Evolutionary conservation across 2,113 vertebrate species (phyloP).

Genomic region (Anarrhichthys ocellatus): DNA sequence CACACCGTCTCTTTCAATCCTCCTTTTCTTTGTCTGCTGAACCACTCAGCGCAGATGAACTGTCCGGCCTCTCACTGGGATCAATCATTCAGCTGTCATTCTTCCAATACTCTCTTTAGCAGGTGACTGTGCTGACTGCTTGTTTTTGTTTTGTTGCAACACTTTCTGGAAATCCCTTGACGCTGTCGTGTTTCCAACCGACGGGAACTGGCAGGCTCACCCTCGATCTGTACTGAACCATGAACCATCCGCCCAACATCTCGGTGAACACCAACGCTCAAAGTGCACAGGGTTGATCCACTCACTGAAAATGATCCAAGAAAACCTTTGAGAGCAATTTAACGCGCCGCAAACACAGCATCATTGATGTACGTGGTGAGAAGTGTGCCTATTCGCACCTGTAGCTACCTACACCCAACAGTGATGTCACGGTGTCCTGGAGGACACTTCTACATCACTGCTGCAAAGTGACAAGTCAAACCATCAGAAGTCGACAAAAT

Average conservation of each 20-base stretch:
- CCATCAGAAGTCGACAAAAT: neutral
- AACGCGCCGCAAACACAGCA: neutral
- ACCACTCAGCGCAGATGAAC: conserved; percentile 16
- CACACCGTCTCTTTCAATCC: neutral
- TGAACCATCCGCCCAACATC: conserved; percentile 1
- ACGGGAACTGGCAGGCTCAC: conserved; percentile 11
- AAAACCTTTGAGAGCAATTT: neutral
- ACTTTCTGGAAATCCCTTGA: conserved; percentile 32
- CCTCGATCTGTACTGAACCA: conserved; percentile 11
- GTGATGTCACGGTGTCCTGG: neutral
- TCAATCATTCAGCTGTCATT: neutral
- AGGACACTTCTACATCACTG: neutral
- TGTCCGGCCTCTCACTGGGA: neutral
- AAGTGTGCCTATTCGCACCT: neutral
- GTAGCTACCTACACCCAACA: neutral
- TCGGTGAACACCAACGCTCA: neutral
- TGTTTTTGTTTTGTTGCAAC: conserved; percentile 28
- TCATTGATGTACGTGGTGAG: neutral
- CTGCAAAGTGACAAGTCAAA: neutral
- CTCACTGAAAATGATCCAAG: neutral
- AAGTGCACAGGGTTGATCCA: neutral
- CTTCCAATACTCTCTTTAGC: neutral
- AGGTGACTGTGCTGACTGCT: conserved; percentile 8
- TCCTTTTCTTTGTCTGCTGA: neutral
- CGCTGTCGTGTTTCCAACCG: conserved; percentile 14